These are phyloP conservation scores for Physocephala rufipes DNA, from an alignment of 2,888 invertebrate genomes.

Conservation along the genomic window DNA sequence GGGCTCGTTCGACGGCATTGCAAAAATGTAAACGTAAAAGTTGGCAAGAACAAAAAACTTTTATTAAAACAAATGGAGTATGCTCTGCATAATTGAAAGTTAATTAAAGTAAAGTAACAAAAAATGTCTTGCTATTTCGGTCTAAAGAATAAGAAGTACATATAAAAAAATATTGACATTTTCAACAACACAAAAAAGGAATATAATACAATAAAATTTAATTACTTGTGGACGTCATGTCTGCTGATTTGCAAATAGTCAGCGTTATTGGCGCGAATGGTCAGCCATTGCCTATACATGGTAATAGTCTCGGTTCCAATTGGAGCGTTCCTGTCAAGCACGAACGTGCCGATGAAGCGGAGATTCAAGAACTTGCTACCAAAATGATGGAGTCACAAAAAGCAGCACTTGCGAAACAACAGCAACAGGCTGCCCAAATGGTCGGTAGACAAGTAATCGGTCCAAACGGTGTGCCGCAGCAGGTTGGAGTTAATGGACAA, in stretches of 20 bases:
- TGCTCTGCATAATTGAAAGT: not conserved
- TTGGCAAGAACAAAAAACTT: not conserved
- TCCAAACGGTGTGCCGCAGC: slow-evolving; percentile 54
- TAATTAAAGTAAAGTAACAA: not conserved
- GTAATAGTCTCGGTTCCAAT: slow-evolving; percentile 58
- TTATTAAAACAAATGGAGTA: not conserved
- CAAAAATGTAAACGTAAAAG: not conserved
- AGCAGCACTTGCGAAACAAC: slow-evolving; percentile 68
- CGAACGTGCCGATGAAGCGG: slow-evolving; percentile 77
- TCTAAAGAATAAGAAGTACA: not conserved
- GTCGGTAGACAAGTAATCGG: slow-evolving; percentile 54
- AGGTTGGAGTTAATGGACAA: slow-evolving; percentile 61
- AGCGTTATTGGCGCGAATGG: slow-evolving; percentile 62
- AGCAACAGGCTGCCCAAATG: slow-evolving; percentile 61
- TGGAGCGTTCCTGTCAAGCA: slow-evolving; percentile 60
- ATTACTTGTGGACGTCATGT: slow-evolving; percentile 41
- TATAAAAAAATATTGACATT: not conserved
- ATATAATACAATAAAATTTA: not conserved
- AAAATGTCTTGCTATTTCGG: slow-evolving; percentile 15
- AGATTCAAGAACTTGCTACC: slow-evolving; percentile 85
- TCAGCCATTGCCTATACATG: slow-evolving; percentile 59
- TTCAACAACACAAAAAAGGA: not conserved
- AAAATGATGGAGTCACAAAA: slow-evolving; percentile 87
- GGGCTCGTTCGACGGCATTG: not conserved
- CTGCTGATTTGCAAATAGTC: slow-evolving; percentile 56